A percentile compares a stretch with the other conserved stretches of the same genome.
These are phyloP conservation scores for Bungarus multicinctus DNA, from an alignment of 2,113 vertebrate species.

Conservation along the genomic window DNA sequence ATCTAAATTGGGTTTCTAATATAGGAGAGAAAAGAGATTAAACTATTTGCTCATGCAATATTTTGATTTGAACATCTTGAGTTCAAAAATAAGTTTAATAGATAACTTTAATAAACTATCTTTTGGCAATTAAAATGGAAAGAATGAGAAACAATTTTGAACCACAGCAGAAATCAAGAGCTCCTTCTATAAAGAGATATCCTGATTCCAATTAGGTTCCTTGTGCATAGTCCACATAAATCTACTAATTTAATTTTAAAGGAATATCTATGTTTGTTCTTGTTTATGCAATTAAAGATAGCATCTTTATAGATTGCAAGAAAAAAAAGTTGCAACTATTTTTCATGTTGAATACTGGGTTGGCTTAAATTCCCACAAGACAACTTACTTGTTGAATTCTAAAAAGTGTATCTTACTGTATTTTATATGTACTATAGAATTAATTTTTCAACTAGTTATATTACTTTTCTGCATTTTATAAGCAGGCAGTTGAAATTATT, in stretches of 20 bases:
- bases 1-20: not conserved
- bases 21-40: not conserved
- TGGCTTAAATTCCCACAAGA: constrained; percentile 59
- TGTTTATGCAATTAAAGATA: constrained; percentile 54
- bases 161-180: not conserved
- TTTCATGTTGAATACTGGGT: constrained; percentile 54
- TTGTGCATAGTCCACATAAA: not conserved
- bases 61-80: not conserved
- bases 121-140: not conserved
- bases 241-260: not conserved
- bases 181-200: not conserved
- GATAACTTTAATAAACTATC: not conserved
- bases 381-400: constrained; percentile 77
- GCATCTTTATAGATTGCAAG: constrained; percentile 35
- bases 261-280: not conserved
- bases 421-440: constrained; percentile 67
- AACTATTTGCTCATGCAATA: not conserved
- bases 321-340: constrained; percentile 42
- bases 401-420: constrained; percentile 81
- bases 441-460: constrained; percentile 29
- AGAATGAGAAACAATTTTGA: not conserved
- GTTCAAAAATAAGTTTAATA: not conserved
- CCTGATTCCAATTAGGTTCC: not conserved
- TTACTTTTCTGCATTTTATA: constrained; percentile 40
- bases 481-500: constrained; percentile 41